phyloP scores from a whole-genome alignment of 2,888 invertebrate genomes.

The Papilio elwesi region DNA sequence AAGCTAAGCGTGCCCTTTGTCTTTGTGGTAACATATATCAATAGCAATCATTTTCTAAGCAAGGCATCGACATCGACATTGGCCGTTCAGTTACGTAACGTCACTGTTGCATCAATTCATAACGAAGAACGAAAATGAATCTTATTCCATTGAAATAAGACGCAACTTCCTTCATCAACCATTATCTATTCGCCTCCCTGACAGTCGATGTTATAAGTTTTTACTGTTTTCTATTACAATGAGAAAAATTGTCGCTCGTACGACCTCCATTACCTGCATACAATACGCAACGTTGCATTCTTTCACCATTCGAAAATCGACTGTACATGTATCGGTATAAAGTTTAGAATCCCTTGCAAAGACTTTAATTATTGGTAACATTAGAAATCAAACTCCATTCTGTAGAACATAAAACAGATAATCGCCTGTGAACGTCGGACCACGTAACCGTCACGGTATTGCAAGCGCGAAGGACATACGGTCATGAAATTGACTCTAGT shows the following conservation, averaged over 20 bases:
- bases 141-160: not conserved
- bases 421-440: not conserved
- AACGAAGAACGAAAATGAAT: not conserved
- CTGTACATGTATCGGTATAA: not conserved
- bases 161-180: not conserved
- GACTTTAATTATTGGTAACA: not conserved
- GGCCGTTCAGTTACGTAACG: constrained; percentile 21
- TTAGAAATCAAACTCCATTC: constrained; percentile 21
- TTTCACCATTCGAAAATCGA: not conserved
- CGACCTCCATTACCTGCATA: constrained; percentile 38
- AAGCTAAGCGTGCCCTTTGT: not conserved
- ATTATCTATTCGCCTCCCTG: constrained; percentile 4
- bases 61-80: constrained; percentile 21
- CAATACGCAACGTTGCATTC: constrained; percentile 16
- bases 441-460: constrained; percentile 33
- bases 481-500: constrained; percentile 37
- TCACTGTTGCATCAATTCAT: constrained; percentile 5
- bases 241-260: constrained; percentile 36
- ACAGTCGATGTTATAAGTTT: constrained; percentile 23
- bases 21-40: constrained; percentile 1
- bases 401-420: not conserved
- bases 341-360: constrained; percentile 8
- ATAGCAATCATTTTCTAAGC: not conserved
- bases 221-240: constrained; percentile 40
- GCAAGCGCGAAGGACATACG: constrained; percentile 36